Conservation (phyloP, 2,797 vertebrate species). For the Eulemur mongoz region DNA sequence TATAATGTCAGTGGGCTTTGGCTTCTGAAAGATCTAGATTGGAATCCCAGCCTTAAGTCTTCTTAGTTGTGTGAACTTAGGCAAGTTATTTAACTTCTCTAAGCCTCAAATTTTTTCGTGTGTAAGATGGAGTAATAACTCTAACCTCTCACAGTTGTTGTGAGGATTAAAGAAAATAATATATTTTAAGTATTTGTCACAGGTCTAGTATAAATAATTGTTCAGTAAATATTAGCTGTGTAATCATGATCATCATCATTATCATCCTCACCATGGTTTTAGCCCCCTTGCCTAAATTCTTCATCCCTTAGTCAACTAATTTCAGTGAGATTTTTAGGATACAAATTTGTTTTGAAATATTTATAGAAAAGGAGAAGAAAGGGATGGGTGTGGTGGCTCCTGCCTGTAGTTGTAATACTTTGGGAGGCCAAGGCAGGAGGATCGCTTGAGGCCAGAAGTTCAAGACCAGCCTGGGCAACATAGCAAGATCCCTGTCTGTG, state of each 20-base stretch:
- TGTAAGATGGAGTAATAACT: not conserved
- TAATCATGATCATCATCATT: not conserved
- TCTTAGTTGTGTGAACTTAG: not conserved
- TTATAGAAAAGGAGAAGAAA: not conserved
- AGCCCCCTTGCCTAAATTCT: not conserved
- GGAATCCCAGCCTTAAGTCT: not conserved
- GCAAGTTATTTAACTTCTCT: not conserved
- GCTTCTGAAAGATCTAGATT: not conserved
- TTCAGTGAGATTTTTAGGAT: not conserved
- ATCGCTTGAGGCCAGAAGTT: not conserved
- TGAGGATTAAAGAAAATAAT: not conserved
- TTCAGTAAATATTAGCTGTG: not conserved
- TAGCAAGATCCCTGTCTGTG: not conserved
- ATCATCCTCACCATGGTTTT: not conserved
- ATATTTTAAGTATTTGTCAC: not conserved
- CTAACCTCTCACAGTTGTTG: not conserved
- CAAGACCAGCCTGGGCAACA: not conserved
- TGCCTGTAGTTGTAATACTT: not conserved
- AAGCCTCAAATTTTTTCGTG: not conserved
- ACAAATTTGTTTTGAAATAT: not conserved
- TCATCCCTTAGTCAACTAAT: not conserved
- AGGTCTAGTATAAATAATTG: not conserved
- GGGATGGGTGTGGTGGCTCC: not conserved
- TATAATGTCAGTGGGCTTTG: not conserved
- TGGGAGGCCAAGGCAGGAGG: not conserved